Percentiles rank a stretch among this genome's conserved stretches.
These are phyloP conservation scores for Chrysotoxum bicinctum DNA, from an alignment of 2,888 invertebrate species.

Conservation along the genomic window DNA sequence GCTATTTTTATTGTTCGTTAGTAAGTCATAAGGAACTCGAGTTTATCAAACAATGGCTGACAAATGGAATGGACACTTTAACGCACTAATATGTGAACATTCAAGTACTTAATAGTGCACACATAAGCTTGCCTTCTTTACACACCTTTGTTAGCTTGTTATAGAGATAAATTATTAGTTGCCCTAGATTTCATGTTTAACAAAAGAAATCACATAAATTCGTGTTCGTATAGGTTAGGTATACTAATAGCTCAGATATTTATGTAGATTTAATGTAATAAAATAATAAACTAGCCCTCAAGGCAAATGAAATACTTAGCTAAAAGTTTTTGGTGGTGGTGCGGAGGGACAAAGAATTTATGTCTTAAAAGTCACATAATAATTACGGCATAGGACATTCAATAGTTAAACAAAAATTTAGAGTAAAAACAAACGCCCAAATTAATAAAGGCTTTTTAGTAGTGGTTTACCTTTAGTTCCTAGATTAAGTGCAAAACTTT, in stretches of 20 bases:
- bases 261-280: conserved; percentile 1
- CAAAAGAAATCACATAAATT: conserved; percentile 22
- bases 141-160: conserved; percentile 57
- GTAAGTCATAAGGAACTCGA: conserved; percentile 26
- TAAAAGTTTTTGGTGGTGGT: too few species aligned
- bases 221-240: too few species aligned
- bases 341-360: background rate
- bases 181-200: conserved; percentile 40
- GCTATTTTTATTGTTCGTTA: background rate
- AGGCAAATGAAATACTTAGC: background rate
- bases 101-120: conserved; percentile 36
- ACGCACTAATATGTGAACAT: conserved; percentile 37
- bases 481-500: too few species aligned
- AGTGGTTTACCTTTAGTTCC: too few species aligned
- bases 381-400: background rate
- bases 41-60: conserved; percentile 51
- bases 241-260: conserved; percentile 9
- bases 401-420: background rate
- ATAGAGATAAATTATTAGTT: conserved; percentile 24
- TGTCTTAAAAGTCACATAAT: background rate
- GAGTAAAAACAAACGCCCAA: too few species aligned
- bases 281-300: background rate
- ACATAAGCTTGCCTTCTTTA: conserved; percentile 32
- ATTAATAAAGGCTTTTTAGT: too few species aligned
- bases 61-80: conserved; percentile 60